Base-by-base conservation (phyloP, 1,140 invertebrate genomes). In the Pseudomyrmex pallidus region DNA sequence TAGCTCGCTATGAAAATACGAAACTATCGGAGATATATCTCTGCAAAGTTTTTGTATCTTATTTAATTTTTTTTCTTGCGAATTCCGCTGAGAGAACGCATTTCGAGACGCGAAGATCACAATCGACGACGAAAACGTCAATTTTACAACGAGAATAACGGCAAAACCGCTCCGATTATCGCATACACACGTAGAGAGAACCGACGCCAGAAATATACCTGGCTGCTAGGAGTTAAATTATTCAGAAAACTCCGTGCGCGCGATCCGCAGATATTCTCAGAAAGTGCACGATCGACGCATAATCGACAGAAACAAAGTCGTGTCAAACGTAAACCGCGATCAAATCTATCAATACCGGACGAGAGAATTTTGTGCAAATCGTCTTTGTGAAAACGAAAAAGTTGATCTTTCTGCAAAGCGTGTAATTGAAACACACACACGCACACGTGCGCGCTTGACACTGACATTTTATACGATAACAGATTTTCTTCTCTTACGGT, bases 251-350 rank as follows among this genome's bases (percentile, higher is more conserved):
- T 22, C 20, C 1, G 20, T 22, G 20, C 57, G 44, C 73, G 57
- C 56, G 77, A 82, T 82, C 73, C 77, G 77, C 77, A 62, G 77
- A 82, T 82, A 82, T 82, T 82, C 67, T 82, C 54, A 52, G 74
- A 82, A 82, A 82, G 46, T 80, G 54, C 83, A 50, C 66, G 50
- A 64, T 85, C 66, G 66, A 70, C 77, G 67, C 57, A 73, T 4
- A 72, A 35, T 7, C 5, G 76, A 72, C 59, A 9, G 56, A 78
- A 62, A 62, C 77, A 61, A 62, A 82, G 56, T 82, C 73, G 61
- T 44, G 22, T 73, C 20, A 82, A 82, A 72, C 12, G 35, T 72
- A 72, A 80, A 61, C 61, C 44, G 57, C 17, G 74, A 77, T 77
- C 50, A 56, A 67, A 13, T 15, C 46, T 20, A 77, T 56, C 48